Evolutionary conservation across 1,140 invertebrate genomes (phyloP).

Genomic region (Bombus fervidus): DNA sequence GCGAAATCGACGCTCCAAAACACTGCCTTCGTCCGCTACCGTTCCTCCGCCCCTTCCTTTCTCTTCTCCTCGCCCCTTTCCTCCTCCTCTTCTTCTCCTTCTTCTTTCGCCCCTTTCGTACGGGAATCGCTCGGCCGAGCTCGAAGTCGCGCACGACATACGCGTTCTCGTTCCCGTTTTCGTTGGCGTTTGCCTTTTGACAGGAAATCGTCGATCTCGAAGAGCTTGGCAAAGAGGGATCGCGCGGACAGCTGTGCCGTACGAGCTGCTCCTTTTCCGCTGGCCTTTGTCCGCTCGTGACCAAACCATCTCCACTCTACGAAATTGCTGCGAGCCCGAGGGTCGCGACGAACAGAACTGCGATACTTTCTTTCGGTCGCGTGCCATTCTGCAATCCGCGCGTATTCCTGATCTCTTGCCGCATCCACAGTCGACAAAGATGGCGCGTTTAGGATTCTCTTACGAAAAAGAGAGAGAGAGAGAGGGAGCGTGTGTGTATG

Average conservation of each 20-base stretch:
- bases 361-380: background rate
- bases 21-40: background rate
- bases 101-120: background rate
- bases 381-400: constrained; percentile 34
- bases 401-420: background rate
- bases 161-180: background rate
- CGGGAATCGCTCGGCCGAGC: background rate
- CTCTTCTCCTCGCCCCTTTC: background rate
- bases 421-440: background rate
- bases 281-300: background rate
- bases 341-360: background rate
- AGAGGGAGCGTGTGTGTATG: background rate
- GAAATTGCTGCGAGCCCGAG: background rate
- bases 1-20: constrained; percentile 25
- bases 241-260: no score
- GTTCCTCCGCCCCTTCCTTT: background rate
- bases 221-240: background rate
- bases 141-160: background rate
- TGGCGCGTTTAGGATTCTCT: background rate
- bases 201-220: constrained; percentile 20
- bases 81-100: background rate
- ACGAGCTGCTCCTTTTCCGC: no score
- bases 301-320: background rate
- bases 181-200: constrained; percentile 9
- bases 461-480: background rate